phyloP scores from a whole-genome alignment of 92 coral and sea anemone species.

The Zoanthus gigantus region DNA sequence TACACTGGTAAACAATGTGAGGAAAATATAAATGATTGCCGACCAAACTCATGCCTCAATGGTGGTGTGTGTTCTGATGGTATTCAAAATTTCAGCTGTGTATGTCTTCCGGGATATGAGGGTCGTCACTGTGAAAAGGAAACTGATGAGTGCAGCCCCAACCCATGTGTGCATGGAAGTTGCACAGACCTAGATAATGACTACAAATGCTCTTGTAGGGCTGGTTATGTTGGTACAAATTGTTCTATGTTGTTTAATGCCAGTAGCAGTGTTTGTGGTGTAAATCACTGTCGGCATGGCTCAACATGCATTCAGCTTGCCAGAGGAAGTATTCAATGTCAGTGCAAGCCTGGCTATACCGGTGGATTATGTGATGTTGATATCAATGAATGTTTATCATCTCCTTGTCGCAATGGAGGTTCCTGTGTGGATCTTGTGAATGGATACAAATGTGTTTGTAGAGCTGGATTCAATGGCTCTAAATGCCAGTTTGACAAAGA shows the following conservation, averaged over 20 bases:
- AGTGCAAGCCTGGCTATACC: conserved; percentile 83
- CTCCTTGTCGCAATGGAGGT: conserved; percentile 84
- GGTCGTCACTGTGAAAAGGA: conserved; percentile 75
- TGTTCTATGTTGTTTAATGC: conserved; percentile 62
- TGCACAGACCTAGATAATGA: conserved; percentile 84
- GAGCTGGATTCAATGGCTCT: conserved; percentile 81
- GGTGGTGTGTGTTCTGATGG: conserved; percentile 86
- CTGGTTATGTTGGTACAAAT: conserved; percentile 85
- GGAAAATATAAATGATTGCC: conserved; percentile 77
- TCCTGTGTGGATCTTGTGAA: conserved; percentile 86
- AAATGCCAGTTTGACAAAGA: conserved; percentile 64
- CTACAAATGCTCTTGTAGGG: conserved; percentile 81
- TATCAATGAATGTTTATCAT: conserved; percentile 84
- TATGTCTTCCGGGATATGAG: conserved; percentile 85
- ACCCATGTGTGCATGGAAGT: conserved; percentile 87
- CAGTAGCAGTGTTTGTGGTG: conserved; percentile 57
- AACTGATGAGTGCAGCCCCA: conserved; percentile 80
- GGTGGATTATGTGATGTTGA: conserved; percentile 91
- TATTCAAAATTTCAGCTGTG: conserved; percentile 74
- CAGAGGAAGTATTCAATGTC: conserved; percentile 69
- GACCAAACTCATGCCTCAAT: conserved; percentile 80
- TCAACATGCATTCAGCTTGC: conserved; percentile 70
- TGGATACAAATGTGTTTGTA: conserved; percentile 94
- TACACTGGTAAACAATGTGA: conserved; percentile 83
- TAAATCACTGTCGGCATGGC: conserved; percentile 88